Evolutionary conservation across 1,140 invertebrate genomes (phyloP).

Genomic region (Sycobia sp.): DNA sequence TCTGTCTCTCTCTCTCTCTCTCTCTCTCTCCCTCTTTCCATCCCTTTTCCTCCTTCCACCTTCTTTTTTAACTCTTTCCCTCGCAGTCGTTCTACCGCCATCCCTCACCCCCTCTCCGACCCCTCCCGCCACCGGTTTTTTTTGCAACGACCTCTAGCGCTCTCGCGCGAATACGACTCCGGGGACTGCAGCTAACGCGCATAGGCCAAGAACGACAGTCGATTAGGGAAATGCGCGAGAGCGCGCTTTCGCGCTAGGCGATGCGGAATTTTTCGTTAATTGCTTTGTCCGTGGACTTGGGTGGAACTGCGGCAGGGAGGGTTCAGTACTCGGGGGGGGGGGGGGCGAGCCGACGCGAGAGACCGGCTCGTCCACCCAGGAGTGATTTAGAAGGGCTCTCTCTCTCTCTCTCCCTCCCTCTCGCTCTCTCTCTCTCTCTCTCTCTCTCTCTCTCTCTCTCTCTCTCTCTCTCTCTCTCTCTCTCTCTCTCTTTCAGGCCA

Average conservation of each 20-base stretch:
- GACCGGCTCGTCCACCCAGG: too few relatives aligned
- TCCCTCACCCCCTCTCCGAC: slow-evolving; percentile 2
- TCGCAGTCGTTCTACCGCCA: background rate
- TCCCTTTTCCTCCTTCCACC: background rate
- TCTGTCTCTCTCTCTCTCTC: background rate
- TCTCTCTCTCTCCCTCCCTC: too few relatives aligned
- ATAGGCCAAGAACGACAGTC: slow-evolving; percentile 19
- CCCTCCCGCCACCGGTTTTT: slow-evolving; percentile 4
- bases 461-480: too few relatives aligned
- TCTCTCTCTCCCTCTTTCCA: background rate
- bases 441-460: too few relatives aligned
- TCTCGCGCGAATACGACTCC: slow-evolving; percentile 18
- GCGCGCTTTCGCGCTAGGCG: too few relatives aligned
- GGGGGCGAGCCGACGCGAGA: too few relatives aligned
- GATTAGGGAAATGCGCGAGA: slow-evolving; percentile 3
- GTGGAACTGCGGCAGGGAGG: too few relatives aligned
- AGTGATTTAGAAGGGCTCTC: too few relatives aligned
- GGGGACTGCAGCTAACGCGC: slow-evolving; percentile 1
- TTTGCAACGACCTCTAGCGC: background rate
- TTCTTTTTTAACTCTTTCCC: slow-evolving; percentile 3
- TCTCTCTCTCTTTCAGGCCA: too few relatives aligned
- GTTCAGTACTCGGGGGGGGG: too few relatives aligned
- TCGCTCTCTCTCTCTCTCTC: too few relatives aligned
- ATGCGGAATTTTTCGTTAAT: slow-evolving; percentile 7
- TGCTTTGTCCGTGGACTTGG: too few relatives aligned